A percentile compares a stretch with the other conserved stretches of the same genome.
These are phyloP conservation scores for Panagrolaimus sp. DNA, from an alignment of 1,140 invertebrate species.

Conservation along the genomic window DNA sequence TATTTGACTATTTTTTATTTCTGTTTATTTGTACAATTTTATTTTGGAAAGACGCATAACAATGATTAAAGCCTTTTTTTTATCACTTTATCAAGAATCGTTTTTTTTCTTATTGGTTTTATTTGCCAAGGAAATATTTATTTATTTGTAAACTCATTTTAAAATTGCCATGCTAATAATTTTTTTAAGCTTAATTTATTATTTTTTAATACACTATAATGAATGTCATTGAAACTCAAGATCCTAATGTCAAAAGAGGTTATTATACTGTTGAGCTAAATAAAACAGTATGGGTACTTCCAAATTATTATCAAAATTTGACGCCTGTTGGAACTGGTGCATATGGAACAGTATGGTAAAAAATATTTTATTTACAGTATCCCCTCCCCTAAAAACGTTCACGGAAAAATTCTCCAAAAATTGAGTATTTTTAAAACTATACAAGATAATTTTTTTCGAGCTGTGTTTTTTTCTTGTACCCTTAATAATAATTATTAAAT, in stretches of 20 bases:
- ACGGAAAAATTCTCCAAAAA: background rate
- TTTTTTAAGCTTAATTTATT: too few species aligned
- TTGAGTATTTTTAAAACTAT: conserved; percentile 12
- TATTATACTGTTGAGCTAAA: conserved; percentile 74
- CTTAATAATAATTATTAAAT: too few species aligned
- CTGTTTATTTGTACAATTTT: background rate
- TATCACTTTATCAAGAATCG: background rate
- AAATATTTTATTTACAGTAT: conserved; percentile 43
- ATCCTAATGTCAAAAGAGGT: conserved; percentile 48
- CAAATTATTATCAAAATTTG: conserved; percentile 79
- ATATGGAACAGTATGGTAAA: conserved; percentile 94
- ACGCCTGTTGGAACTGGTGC: conserved; percentile 88
- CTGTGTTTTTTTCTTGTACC: background rate
- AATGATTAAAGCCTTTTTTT: too few species aligned
- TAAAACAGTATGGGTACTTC: conserved; percentile 92
- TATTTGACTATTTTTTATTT: background rate
- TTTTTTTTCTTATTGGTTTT: background rate
- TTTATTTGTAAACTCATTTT: background rate
- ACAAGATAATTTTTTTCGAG: conserved; percentile 14
- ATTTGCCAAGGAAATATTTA: background rate
- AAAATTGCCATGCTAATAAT: too few species aligned
- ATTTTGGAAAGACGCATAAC: too few species aligned
- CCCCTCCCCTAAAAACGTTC: too few species aligned
- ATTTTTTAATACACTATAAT: background rate
- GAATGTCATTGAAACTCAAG: background rate